Percentiles rank a stretch among this genome's conserved stretches.
Evolutionary conservation across 2,797 vertebrate genomes (phyloP).

Genomic region (Gobionotothen gibberifrons): DNA sequence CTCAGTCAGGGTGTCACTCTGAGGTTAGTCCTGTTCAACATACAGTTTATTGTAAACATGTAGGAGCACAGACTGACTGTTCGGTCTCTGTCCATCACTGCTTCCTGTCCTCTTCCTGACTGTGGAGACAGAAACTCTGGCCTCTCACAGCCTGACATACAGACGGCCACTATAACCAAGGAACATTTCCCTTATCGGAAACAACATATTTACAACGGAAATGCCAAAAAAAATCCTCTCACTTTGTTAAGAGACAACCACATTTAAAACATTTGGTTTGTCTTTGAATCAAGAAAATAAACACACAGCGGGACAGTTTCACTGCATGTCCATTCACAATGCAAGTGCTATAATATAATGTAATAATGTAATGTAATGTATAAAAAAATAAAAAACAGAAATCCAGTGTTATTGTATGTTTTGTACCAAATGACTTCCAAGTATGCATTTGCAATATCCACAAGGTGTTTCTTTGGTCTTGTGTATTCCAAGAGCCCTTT

Average conservation of each 20-base stretch:
- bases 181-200: conserved; percentile 15
- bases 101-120: conserved; percentile 26
- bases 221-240: neutral
- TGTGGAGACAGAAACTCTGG: conserved; percentile 12
- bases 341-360: neutral
- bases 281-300: neutral
- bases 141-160: conserved; percentile 20
- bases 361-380: too few species aligned
- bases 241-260: neutral
- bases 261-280: neutral
- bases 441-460: neutral
- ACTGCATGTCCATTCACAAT: neutral
- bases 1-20: conserved; percentile 20
- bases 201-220: neutral
- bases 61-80: conserved; percentile 3
- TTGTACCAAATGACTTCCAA: conserved; percentile 2
- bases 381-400: too few species aligned
- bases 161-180: conserved; percentile 15
- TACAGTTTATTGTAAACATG: conserved; percentile 73
- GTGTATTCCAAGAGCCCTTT: neutral
- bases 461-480: neutral
- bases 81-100: conserved; percentile 17
- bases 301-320: neutral
- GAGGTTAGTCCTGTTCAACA: neutral
- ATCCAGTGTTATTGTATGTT: neutral